Evolutionary conservation across 1,140 invertebrate species (phyloP).

Genomic region (Pteromalus puparum): DNA sequence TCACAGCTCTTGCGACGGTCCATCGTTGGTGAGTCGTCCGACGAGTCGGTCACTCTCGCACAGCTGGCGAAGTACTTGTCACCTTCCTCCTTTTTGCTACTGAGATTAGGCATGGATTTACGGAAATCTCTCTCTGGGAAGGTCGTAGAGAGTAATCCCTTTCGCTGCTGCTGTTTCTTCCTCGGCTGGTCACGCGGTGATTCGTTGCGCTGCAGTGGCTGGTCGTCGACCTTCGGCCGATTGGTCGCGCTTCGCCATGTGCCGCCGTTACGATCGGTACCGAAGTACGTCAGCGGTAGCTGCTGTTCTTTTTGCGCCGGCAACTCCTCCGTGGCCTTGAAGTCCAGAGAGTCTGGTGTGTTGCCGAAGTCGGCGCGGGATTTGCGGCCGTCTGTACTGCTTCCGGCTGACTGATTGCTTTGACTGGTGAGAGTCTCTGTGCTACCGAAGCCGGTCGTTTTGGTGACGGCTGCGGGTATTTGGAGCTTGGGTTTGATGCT

Average conservation of each 20-base stretch:
- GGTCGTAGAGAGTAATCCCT: no score
- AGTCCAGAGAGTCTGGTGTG: conserved; percentile 59
- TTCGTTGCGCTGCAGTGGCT: background rate
- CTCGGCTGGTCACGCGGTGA: background rate
- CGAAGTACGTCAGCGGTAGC: conserved; percentile 39
- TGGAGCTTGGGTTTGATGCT: background rate
- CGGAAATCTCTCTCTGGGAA: conserved; percentile 21
- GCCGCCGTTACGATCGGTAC: conserved; percentile 20
- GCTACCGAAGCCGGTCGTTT: conserved; percentile 62
- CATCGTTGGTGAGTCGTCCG: conserved; percentile 53
- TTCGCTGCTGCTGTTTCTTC: background rate
- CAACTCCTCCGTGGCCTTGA: conserved; percentile 9
- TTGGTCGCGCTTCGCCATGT: conserved; percentile 34
- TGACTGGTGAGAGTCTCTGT: conserved; percentile 72
- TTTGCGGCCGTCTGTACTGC: conserved; percentile 66
- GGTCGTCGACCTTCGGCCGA: background rate
- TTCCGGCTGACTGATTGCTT: conserved; percentile 70
- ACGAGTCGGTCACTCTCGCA: conserved; percentile 51
- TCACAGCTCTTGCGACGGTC: conserved; percentile 30
- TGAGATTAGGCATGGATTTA: conserved; percentile 56
- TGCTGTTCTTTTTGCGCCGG: background rate
- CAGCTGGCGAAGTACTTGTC: conserved; percentile 54
- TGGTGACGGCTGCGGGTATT: background rate
- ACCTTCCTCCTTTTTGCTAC: background rate
- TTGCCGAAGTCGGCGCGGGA: conserved; percentile 62